Evolutionary conservation across 2,888 invertebrate genomes (phyloP), one percentile per base, ranked within the genome.

Genomic region (Theretra japonica): DNA sequence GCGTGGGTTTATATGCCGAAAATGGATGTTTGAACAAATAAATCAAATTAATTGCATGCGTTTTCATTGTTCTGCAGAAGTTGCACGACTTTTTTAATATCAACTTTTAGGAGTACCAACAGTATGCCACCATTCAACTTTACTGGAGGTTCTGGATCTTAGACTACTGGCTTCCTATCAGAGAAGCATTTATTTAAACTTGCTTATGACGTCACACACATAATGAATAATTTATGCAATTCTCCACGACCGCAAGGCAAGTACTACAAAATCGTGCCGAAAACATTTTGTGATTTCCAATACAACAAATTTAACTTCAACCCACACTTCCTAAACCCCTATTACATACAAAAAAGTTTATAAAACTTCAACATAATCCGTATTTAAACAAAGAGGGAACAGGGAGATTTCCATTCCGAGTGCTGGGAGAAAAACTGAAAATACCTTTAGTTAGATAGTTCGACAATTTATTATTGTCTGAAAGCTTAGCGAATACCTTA

Each of bases 401-500:
- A 59, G 21, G 30, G 30, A 53, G 70, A 69, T 56, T 62, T 60
- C 50, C 30, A 60, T n/a, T 21, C 41, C 15, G 23, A 48, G 23
- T 48, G 17, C 17, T 1, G 21, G 5, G 21, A 53, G 48, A 48
- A 62, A 53, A 53, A 33, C 60, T 28, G 15, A 7, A 70, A 60
- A 21, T 62, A 60, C 60, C 25, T 30, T 21, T 53, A 62, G 60
- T 30, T 62, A n/a, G 30, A 21, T 69, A 56, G 56, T 80, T 79
- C 73, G 72, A 71, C 73, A 78, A 80, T 80, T 81, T 77, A 76
- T 80, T 79, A 77, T 73, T 76, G 75, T 78, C 75, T 73, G 65
- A 74, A 73, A 75, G 74, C 73, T 74, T 79, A 73, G 75, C 74
- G 76, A 70, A 75, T 74, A 75, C 73, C 71, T 75, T 76, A 78